phyloP scores from a whole-genome alignment of 2,113 vertebrate genomes.

The Notiomystis cincta region DNA sequence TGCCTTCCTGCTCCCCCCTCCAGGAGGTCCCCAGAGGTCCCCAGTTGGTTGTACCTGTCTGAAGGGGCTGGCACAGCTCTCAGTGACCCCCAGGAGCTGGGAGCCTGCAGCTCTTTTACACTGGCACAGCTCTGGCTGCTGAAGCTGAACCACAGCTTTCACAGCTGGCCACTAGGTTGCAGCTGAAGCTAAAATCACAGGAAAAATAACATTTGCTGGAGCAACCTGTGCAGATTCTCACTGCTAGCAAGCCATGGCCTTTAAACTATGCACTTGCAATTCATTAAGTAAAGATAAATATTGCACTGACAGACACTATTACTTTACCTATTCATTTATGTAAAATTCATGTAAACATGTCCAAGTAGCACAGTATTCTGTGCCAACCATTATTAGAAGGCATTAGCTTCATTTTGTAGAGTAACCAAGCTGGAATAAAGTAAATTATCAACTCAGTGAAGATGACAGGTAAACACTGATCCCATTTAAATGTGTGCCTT shows the following conservation, averaged over 20 bases:
- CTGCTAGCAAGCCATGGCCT: neutral
- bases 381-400: slow-evolving; percentile 12
- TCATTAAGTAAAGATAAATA: neutral
- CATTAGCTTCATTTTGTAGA: slow-evolving; percentile 16
- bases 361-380: neutral
- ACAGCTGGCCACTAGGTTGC: neutral
- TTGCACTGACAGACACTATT: neutral
- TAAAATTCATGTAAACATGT: slow-evolving; percentile 33
- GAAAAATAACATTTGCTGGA: neutral
- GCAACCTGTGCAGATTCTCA: neutral
- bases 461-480: neutral
- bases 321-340: slow-evolving; percentile 18
- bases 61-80: neutral
- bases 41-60: neutral
- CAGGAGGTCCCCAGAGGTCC: neutral
- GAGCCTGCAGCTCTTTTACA: neutral
- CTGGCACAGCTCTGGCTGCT: neutral
- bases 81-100: neutral
- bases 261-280: neutral
- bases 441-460: slow-evolving; percentile 1
- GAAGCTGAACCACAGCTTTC: neutral
- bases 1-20: neutral
- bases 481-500: neutral
- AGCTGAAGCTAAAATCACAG: neutral
- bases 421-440: slow-evolving; percentile 15